Evolutionary conservation across 2,888 invertebrate species (phyloP).

Genomic region (Coelinius sp.): DNA sequence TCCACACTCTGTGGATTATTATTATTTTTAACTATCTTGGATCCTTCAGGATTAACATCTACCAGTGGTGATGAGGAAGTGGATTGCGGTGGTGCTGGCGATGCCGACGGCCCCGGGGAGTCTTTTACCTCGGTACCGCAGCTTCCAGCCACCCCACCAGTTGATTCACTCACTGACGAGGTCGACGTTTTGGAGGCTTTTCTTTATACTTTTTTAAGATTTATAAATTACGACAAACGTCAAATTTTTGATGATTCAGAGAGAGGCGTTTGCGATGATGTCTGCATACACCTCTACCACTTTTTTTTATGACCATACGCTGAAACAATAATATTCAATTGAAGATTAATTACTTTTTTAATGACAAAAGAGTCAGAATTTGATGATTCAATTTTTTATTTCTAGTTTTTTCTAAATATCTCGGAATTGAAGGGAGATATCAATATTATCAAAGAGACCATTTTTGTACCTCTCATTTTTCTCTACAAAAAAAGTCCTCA

Average conservation of each 20-base stretch:
- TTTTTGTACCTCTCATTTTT: too few species aligned
- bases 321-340: neutral
- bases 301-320: neutral
- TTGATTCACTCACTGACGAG: conserved; percentile 70
- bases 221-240: neutral
- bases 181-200: conserved; percentile 71
- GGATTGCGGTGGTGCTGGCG: conserved; percentile 31
- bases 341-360: neutral
- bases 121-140: conserved; percentile 54
- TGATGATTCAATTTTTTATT: too few species aligned
- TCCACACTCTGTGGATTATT: neutral
- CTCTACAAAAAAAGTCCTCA: too few species aligned
- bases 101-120: conserved; percentile 58
- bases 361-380: too few species aligned
- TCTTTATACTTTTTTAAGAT: conserved; percentile 31
- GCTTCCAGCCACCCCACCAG: conserved; percentile 65
- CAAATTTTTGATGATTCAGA: neutral
- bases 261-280: neutral
- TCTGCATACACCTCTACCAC: neutral
- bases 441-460: too few species aligned
- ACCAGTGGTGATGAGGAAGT: neutral
- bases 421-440: too few species aligned
- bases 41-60: neutral
- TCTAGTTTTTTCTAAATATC: too few species aligned
- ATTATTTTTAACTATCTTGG: neutral